Conservation (phyloP, 53 echinoderm and acorn worm genomes). For the Mesocentrotus franciscanus region DNA sequence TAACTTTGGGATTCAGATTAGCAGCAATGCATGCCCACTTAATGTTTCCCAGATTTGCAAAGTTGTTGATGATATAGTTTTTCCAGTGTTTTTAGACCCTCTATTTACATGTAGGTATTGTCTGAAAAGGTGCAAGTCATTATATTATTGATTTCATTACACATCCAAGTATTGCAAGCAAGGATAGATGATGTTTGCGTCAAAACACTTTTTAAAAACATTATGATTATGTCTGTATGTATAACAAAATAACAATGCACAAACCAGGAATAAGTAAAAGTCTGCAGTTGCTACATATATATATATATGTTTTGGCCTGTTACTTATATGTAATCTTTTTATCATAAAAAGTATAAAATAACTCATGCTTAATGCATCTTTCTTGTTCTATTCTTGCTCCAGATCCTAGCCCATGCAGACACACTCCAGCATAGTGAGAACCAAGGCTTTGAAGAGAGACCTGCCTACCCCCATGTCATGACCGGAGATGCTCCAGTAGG, state of each 20-base stretch:
- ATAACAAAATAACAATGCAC: too few relatives aligned
- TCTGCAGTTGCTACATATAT: too few relatives aligned
- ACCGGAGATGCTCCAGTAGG: conserved; percentile 59
- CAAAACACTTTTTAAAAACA: too few relatives aligned
- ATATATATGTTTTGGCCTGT: too few relatives aligned
- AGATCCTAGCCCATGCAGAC: conserved; percentile 63
- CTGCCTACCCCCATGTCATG: conserved; percentile 71
- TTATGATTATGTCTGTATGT: too few relatives aligned
- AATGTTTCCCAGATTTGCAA: not conserved
- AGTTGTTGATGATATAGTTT: not conserved
- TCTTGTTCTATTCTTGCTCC: not conserved
- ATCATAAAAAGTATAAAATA: not conserved
- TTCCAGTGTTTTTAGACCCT: not conserved
- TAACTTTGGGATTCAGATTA: too few relatives aligned
- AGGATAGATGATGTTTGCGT: too few relatives aligned
- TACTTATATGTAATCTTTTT: not conserved
- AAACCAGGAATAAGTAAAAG: too few relatives aligned
- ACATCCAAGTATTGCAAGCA: too few relatives aligned
- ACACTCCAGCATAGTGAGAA: conserved; percentile 62
- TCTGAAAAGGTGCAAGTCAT: not conserved
- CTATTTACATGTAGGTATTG: not conserved
- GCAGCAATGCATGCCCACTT: too few relatives aligned
- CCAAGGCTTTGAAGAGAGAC: conserved; percentile 66
- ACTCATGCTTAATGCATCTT: not conserved
- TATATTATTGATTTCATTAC: not conserved